Evolutionary conservation across 2,113 vertebrate species (phyloP), one percentile per base, ranked within the genome.

Genomic region (Zosterops lateralis): DNA sequence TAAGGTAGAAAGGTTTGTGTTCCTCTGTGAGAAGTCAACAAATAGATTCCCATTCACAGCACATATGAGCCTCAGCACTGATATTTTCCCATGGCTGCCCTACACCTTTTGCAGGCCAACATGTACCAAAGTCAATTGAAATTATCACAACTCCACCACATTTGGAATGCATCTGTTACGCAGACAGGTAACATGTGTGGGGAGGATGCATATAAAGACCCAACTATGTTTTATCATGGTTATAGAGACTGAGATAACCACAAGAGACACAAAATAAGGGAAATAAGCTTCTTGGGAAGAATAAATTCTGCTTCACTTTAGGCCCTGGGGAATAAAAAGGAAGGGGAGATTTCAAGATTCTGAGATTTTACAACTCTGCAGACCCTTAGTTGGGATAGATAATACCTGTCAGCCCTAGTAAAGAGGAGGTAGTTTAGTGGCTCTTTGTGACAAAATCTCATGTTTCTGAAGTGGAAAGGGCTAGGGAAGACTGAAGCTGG

Each of bases 11-110:
- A 77, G 4, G 2, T 42, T 85, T 73, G 4, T 77, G 4, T 51
- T 84, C 4, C 9, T 76, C 22, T 82, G 14, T 84, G 45, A 48
- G 9, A 50, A 47, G 18, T 14, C 3, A 3, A 57, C 10, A 22
- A 28, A 14, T 32, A 40, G 47, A 20, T 67, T 92, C 10, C 32
- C 17, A 54, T 68, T 91, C 42, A 62, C 0, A 3, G 29, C 2
- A 3, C 17, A 36, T 0, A 0, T 56, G 47, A n/a, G 9, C 50
- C 16, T 89, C 44, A 48, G 31, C 13, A 8, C 7, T 48, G 42
- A 12, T 38, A 10, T 56, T 60, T 85, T 87, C 25, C 12, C 1
- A 1, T 36, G 11, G 3, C 9, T 68, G 25, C 17, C 13, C 5
- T 47, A 25, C 12, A 31, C 7, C 2, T 48, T 75, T 61, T 61